Evolutionary conservation across 1,140 invertebrate species (phyloP).

Genomic region (Brachionus asplanchnoidis): DNA sequence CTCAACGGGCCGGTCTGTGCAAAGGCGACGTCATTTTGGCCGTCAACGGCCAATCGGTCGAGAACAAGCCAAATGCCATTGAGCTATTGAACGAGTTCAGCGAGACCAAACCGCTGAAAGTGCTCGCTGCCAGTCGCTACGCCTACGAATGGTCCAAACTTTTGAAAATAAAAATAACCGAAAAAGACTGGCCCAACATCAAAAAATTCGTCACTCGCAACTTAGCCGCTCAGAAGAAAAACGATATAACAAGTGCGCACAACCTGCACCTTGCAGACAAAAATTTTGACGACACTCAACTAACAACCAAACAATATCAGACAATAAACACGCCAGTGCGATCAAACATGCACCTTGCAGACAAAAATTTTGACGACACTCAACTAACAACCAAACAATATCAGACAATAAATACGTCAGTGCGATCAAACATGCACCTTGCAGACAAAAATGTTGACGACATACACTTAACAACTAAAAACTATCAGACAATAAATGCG

Average conservation of each 20-base stretch:
- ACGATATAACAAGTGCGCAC: background rate
- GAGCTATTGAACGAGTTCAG: conserved; percentile 35
- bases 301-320: background rate
- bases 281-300: background rate
- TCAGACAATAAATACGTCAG: background rate
- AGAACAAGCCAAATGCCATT: background rate
- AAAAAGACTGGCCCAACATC: conserved; percentile 36
- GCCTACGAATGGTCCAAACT: conserved; percentile 35
- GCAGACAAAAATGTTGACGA: background rate
- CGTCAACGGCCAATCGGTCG: conserved; percentile 73
- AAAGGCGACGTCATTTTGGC: conserved; percentile 84
- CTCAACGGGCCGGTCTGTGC: conserved; percentile 80
- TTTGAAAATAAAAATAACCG: conserved; percentile 35
- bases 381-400: background rate
- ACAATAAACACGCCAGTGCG: background rate
- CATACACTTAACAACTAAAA: background rate
- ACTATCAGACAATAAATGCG: background rate
- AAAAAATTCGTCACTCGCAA: background rate
- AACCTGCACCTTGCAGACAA: background rate
- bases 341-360: background rate
- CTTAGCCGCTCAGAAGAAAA: background rate
- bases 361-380: background rate
- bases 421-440: background rate
- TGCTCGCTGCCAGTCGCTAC: conserved; percentile 14
- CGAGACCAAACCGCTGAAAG: conserved; percentile 19